phyloP scores from a whole-genome alignment of 2,113 vertebrate species.

The Pelmatolapia mariae region DNA sequence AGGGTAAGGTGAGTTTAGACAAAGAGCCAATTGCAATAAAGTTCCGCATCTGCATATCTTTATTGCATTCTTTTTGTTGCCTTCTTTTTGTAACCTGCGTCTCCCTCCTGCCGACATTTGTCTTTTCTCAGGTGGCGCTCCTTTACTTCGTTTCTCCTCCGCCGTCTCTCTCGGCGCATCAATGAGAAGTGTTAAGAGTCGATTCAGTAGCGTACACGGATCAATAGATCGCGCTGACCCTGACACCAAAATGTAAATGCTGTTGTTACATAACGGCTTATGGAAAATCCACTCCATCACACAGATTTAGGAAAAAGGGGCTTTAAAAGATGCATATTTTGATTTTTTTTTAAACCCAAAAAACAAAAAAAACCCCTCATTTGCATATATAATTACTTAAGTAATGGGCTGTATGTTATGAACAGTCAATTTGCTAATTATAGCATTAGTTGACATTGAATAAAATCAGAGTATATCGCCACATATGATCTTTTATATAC shows the following conservation, averaged over 20 bases:
- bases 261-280: conserved; percentile 9
- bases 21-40: conserved; percentile 29
- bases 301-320: not conserved
- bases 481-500: not conserved
- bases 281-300: not conserved
- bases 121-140: not conserved
- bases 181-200: not conserved
- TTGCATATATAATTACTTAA: not conserved
- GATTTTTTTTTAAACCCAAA: not conserved
- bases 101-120: not conserved
- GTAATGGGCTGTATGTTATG: not conserved
- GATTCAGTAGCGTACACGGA: not conserved
- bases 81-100: not conserved
- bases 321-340: not conserved
- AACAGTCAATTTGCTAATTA: not conserved
- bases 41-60: conserved; percentile 33
- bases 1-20: conserved; percentile 51
- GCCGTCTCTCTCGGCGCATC: not conserved
- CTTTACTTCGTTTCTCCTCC: not conserved
- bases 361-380: accelerated
- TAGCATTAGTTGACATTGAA: not conserved
- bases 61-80: not conserved
- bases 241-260: conserved; percentile 19
- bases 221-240: conserved; percentile 33
- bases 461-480: not conserved